Conservation (phyloP, 2,888 invertebrate genomes). For the Ochropacha duplaris region DNA sequence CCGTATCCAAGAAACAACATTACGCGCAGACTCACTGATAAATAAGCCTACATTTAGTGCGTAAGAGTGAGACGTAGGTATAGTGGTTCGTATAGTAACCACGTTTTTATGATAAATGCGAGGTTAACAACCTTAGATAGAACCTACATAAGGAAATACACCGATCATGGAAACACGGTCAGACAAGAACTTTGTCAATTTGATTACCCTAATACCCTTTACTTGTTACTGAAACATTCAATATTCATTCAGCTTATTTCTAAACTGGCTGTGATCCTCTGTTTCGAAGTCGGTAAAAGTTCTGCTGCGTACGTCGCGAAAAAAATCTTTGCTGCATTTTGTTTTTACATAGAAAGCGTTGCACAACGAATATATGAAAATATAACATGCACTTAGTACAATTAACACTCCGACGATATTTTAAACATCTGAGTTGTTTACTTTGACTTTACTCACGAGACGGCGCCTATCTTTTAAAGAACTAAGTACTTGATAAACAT, state of each 20-base stretch:
- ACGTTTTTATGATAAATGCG: neutral
- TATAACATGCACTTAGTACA: neutral
- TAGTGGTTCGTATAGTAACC: neutral
- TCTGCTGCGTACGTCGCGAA: neutral
- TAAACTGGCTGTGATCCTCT: too few species aligned
- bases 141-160: neutral
- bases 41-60: neutral
- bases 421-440: neutral
- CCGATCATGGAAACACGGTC: neutral
- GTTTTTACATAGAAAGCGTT: neutral
- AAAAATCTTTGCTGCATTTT: neutral
- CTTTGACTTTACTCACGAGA: neutral
- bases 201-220: neutral
- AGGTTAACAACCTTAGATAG: neutral
- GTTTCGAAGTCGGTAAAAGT: too few species aligned
- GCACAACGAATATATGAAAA: neutral
- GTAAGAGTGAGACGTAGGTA: neutral
- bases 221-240: neutral
- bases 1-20: neutral
- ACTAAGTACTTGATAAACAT: neutral
- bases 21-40: neutral
- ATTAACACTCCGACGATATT: neutral
- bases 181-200: neutral
- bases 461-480: slow-evolving; percentile 1
- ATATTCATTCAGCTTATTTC: neutral